These are phyloP conservation scores for Argyrosomus japonicus DNA, from an alignment of 2,113 vertebrate species.

Conservation along the genomic window DNA sequence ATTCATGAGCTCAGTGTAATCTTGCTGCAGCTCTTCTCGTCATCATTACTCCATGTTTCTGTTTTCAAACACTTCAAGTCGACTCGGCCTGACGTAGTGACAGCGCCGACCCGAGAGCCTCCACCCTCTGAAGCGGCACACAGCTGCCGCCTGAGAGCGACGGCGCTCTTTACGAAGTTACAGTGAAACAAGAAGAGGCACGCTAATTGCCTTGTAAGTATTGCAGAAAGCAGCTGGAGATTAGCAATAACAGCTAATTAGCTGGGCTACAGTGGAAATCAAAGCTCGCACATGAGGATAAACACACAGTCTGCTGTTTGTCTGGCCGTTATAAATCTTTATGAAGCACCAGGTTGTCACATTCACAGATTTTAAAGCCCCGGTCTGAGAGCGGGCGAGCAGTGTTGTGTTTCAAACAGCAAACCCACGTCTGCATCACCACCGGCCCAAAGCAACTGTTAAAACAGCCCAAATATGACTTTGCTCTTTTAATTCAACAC, in stretches of 20 bases:
- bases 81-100: conserved; percentile 2
- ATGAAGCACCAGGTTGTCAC: conserved; percentile 53
- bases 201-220: conserved; percentile 70
- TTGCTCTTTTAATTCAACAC: neutral
- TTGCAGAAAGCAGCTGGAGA: conserved; percentile 74
- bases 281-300: conserved; percentile 50
- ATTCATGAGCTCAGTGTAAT: no score
- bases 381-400: conserved; percentile 4
- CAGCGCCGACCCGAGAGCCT: conserved; percentile 13
- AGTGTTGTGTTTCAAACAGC: conserved; percentile 34
- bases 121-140: conserved; percentile 2
- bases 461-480: conserved; percentile 30
- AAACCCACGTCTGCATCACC: neutral
- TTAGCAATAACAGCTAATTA: conserved; percentile 78
- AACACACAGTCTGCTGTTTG: conserved; percentile 51
- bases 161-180: conserved; percentile 19
- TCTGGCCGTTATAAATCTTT: conserved; percentile 51
- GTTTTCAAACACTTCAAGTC: neutral
- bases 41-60: neutral
- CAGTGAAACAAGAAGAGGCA: conserved; percentile 54
- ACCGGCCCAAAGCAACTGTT: conserved; percentile 21
- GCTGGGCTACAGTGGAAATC: conserved; percentile 47
- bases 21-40: no score
- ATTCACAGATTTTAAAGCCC: conserved; percentile 37
- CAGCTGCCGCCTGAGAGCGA: conserved; percentile 33